phyloP scores from a whole-genome alignment of 2,113 vertebrate genomes.

The Calidris pygmaea region DNA sequence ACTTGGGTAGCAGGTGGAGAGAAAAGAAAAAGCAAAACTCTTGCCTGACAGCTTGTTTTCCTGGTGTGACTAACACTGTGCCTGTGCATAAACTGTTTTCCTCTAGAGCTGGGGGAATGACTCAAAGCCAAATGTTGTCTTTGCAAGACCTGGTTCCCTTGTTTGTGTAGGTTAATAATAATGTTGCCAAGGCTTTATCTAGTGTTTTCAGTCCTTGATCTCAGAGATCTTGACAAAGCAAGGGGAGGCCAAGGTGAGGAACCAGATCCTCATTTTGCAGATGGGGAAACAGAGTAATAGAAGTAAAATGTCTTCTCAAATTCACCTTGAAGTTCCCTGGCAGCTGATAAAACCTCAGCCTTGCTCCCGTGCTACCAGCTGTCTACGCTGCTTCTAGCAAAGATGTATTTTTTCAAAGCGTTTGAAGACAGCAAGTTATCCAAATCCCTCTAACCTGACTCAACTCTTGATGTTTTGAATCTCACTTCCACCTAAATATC shows the following conservation, averaged over 20 bases:
- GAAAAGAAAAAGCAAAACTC: not conserved
- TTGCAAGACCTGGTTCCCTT: not conserved
- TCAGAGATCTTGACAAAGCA: not conserved
- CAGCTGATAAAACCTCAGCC: not conserved
- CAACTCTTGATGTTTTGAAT: not conserved
- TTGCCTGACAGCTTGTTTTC: not conserved
- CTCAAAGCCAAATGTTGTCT: not conserved
- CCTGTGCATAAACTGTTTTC: not conserved
- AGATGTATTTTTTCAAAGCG: not conserved
- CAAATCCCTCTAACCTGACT: not conserved
- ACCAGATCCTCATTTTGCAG: not conserved
- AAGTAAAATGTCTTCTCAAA: not conserved
- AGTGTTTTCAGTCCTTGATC: not conserved
- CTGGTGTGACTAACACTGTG: not conserved
- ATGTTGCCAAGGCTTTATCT: not conserved
- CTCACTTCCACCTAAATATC: not conserved
- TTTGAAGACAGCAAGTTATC: not conserved
- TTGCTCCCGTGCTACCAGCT: not conserved
- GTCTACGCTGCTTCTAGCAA: not conserved
- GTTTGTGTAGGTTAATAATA: not conserved
- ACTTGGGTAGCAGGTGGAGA: not conserved
- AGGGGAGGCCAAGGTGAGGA: not conserved
- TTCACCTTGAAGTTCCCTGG: not conserved
- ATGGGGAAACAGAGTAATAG: not conserved
- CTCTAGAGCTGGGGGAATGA: not conserved